Evolutionary conservation across 2,113 vertebrate genomes (phyloP).

Genomic region (Tamias sibiricus): DNA sequence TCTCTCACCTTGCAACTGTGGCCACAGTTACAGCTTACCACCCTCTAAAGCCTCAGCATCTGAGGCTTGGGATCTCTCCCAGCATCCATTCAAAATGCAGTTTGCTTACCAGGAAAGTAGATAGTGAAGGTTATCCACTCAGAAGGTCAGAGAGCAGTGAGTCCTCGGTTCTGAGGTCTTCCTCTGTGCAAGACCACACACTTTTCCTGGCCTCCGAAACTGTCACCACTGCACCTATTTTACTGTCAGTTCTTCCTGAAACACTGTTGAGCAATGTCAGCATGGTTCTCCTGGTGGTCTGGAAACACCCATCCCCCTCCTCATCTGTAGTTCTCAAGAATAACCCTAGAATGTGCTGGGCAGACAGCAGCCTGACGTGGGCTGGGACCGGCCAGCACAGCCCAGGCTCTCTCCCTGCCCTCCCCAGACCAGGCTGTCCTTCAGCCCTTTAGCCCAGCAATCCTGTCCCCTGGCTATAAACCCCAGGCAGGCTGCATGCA

Average conservation of each 20-base stretch:
- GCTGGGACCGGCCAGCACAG: background rate
- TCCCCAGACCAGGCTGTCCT: too few relatives aligned
- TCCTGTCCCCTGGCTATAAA: background rate
- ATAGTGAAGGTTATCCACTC: background rate
- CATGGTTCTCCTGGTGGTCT: too few relatives aligned
- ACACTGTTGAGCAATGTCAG: background rate
- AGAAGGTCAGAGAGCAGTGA: background rate
- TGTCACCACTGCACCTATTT: background rate
- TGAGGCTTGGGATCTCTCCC: too few relatives aligned
- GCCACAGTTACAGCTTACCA: fast-evolving
- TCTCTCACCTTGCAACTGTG: background rate
- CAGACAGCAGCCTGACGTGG: background rate
- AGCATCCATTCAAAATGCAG: too few relatives aligned
- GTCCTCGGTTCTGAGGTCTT: too few relatives aligned
- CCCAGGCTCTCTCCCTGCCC: background rate
- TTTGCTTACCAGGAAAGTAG: background rate
- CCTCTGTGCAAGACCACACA: too few relatives aligned
- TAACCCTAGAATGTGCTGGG: background rate
- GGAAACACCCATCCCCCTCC: background rate
- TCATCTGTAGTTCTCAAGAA: background rate
- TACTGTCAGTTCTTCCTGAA: background rate
- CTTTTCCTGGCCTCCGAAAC: background rate
- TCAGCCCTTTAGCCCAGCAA: background rate
- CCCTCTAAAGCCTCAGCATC: fast-evolving
- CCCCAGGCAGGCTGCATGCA: background rate